A percentile compares a stretch with the other conserved stretches of the same genome.
phyloP scores from a whole-genome alignment of 2,113 vertebrate genomes.

The Anthoscopus minutus region DNA sequence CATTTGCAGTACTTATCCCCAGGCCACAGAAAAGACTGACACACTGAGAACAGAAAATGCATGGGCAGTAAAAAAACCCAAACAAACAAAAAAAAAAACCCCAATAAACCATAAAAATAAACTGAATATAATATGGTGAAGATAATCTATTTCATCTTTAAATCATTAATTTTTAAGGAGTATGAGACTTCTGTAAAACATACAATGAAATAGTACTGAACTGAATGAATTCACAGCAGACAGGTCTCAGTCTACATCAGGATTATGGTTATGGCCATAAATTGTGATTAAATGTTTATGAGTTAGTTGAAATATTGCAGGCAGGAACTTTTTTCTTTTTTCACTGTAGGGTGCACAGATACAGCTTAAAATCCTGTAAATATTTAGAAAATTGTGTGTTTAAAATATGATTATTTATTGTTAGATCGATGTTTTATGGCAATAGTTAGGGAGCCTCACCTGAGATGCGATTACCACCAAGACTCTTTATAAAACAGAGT shows the following conservation, averaged over 20 bases:
- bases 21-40: background rate
- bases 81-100: no score
- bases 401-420: background rate
- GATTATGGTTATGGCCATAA: background rate
- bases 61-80: background rate
- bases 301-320: constrained; percentile 6
- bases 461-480: background rate
- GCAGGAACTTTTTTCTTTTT: background rate
- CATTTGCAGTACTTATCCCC: fast-evolving
- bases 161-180: background rate
- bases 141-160: background rate
- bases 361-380: background rate
- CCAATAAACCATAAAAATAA: no score
- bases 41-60: background rate
- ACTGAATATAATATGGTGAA: background rate
- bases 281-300: background rate
- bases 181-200: background rate
- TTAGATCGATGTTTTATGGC: background rate
- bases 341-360: background rate
- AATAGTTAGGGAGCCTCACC: background rate
- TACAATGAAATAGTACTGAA: background rate
- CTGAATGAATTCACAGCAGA: constrained; percentile 29
- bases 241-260: background rate
- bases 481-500: background rate
- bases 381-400: background rate